Base-by-base conservation (phyloP, 2,888 invertebrate species). In the Halocaridina rubra region DNA sequence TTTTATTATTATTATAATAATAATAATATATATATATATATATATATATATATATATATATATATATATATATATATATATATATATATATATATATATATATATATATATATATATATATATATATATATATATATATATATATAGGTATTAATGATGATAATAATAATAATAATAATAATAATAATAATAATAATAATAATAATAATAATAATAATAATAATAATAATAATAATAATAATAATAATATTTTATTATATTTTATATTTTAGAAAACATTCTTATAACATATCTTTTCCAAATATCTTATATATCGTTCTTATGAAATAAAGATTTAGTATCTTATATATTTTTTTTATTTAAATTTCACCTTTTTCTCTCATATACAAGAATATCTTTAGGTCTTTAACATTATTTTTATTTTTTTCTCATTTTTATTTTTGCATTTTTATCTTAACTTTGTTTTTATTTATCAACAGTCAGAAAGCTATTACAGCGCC, bases 31-130 rank as follows among this genome's bases (percentile, higher is more conserved):
- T 27, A n/a, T n/a, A 4, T n/a, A n/a, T 30, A 13, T 64, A 22
- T 64, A 27, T 19, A 19, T 19, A 2, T 19, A 64, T 5, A 64
- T 64, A 8, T 0, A 64, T 10, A 64, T 7, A 64, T 64, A 24
- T 22, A 67, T 0, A 67, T 24, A 67, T 2, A 16, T 67, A 67
- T 22, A 29, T 27, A 4, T 30, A 75, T 57, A 75, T 57, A 75
- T 75, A 75, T 57, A 75, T 75, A 57, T 75, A 29, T 75, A 75
- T 75, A 57, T 75, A 75, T 75, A 57, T 75, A 57, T 75, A 75
- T 75, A 53, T 75, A 75, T 53, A 75, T 53, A 53, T 57, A 75
- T 53, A 53, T 57, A 75, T 57, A 75, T 75, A 53, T 75, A 75
- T 27, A 53, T 13, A 39, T 7, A 19, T 8, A 13, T 33, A 1